A percentile compares a stretch with the other conserved stretches of the same genome.
Conservation (phyloP, 2,888 invertebrate genomes). For the Drosophila greeni region DNA sequence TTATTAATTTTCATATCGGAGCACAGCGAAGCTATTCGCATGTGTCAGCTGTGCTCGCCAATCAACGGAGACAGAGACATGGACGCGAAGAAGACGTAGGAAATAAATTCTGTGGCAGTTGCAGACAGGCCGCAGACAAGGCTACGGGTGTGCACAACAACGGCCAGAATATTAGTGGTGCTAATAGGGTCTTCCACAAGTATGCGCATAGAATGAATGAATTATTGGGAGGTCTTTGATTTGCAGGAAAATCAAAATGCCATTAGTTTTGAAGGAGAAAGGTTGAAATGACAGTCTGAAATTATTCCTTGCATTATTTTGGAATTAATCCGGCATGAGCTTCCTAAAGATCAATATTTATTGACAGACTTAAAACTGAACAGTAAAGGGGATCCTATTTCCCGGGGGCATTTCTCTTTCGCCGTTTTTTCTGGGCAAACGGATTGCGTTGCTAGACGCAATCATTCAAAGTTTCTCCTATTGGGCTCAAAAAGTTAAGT, state of each 20-base stretch:
- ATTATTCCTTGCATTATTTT: background rate
- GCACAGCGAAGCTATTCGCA: constrained; percentile 31
- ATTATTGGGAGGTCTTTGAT: background rate
- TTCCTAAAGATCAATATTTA: background rate
- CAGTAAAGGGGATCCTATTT: constrained; percentile 5
- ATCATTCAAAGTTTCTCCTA: constrained; percentile 51
- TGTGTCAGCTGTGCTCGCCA: constrained; percentile 51
- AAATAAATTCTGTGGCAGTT: constrained; percentile 70
- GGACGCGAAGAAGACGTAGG: constrained; percentile 71
- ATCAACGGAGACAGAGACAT: constrained; percentile 24
- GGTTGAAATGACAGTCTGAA: background rate
- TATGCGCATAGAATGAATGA: constrained; percentile 5
- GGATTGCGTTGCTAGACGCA: constrained; percentile 58
- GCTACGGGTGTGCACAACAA: constrained; percentile 24
- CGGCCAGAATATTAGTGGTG: constrained; percentile 24
- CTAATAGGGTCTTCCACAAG: constrained; percentile 1
- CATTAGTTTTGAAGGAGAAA: background rate
- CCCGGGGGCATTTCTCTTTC: constrained; percentile 18
- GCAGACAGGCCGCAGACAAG: constrained; percentile 61
- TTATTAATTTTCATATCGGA: constrained; percentile 68
- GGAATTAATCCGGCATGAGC: no score
- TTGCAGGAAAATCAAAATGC: background rate
- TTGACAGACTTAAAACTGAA: background rate
- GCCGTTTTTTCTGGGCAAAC: background rate
- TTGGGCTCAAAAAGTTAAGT: constrained; percentile 44